Evolutionary conservation across 1,140 invertebrate genomes (phyloP).

Genomic region (Mamestra configurata): DNA sequence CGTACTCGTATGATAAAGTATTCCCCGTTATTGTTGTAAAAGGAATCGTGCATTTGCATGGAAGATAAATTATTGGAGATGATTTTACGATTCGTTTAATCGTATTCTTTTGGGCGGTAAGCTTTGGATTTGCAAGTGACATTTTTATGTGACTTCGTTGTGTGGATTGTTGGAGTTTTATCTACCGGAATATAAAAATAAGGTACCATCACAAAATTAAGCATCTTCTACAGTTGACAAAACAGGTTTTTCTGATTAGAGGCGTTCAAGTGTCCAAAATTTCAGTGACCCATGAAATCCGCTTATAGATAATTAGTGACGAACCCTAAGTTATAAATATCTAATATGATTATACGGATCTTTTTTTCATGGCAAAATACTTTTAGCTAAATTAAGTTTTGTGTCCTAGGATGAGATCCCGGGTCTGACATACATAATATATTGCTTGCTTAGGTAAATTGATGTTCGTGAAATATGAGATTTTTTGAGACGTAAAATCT

Average conservation of each 20-base stretch:
- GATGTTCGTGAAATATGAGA: slow-evolving; percentile 24
- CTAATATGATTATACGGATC: not conserved
- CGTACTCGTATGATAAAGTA: slow-evolving; percentile 35
- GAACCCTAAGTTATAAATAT: slow-evolving; percentile 42
- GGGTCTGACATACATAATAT: not conserved
- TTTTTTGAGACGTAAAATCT: slow-evolving; percentile 8
- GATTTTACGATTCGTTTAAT: slow-evolving; percentile 35
- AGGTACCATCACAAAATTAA: slow-evolving; percentile 21
- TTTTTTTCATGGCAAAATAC: slow-evolving; percentile 25
- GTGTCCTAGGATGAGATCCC: not conserved
- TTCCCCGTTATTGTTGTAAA: slow-evolving; percentile 37
- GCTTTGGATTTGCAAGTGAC: slow-evolving; percentile 35
- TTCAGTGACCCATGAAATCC: slow-evolving; percentile 57
- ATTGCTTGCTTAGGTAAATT: slow-evolving; percentile 33
- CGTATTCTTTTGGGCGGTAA: slow-evolving; percentile 42
- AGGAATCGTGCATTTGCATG: slow-evolving; percentile 41
- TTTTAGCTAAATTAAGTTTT: slow-evolving; percentile 41
- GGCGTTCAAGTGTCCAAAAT: slow-evolving; percentile 51
- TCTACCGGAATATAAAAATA: slow-evolving; percentile 17
- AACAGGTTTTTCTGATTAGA: slow-evolving; percentile 40
- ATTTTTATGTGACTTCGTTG: slow-evolving; percentile 33
- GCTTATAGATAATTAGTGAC: slow-evolving; percentile 48
- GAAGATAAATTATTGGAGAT: slow-evolving; percentile 46
- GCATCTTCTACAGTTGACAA: slow-evolving; percentile 23
- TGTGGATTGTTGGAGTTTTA: not conserved